These are phyloP conservation scores for Seriola aureovittata DNA, from an alignment of 2,113 vertebrate species.

Conservation along the genomic window DNA sequence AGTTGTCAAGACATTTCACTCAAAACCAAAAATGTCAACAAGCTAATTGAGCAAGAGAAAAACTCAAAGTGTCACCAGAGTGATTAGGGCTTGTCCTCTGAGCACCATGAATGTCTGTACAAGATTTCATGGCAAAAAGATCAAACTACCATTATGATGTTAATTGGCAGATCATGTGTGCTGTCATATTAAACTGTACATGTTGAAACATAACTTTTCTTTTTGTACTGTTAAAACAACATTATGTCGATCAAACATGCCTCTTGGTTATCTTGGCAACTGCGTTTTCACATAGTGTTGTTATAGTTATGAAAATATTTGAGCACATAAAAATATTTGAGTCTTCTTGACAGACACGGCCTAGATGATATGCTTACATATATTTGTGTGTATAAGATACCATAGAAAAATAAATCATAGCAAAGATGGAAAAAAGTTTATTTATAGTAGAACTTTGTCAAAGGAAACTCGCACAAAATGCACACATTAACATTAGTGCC, in stretches of 20 bases:
- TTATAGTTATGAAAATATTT: constrained; percentile 52
- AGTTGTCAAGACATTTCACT: neutral
- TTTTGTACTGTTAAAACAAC: constrained; percentile 14
- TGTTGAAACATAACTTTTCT: constrained; percentile 31
- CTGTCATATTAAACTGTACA: constrained; percentile 13
- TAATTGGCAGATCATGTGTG: neutral
- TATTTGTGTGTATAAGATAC: constrained; percentile 42
- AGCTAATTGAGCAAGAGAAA: neutral
- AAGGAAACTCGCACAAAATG: constrained; percentile 23
- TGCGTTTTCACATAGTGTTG: constrained; percentile 46
- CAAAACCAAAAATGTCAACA: neutral
- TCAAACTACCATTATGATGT: neutral
- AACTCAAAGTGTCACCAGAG: neutral
- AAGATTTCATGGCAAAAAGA: neutral
- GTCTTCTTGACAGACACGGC: constrained; percentile 22
- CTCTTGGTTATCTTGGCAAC: constrained; percentile 26
- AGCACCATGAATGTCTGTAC: no score
- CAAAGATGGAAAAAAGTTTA: constrained; percentile 22
- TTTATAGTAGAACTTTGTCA: constrained; percentile 27
- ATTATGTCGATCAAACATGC: constrained; percentile 24
- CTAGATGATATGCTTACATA: constrained; percentile 37
- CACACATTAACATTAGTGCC: constrained; percentile 31
- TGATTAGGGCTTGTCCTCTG: no score
- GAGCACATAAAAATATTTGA: constrained; percentile 35
- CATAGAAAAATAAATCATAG: constrained; percentile 39